These are phyloP conservation scores for Perccottus glenii DNA, from an alignment of 2,113 vertebrate species.

Conservation along the genomic window DNA sequence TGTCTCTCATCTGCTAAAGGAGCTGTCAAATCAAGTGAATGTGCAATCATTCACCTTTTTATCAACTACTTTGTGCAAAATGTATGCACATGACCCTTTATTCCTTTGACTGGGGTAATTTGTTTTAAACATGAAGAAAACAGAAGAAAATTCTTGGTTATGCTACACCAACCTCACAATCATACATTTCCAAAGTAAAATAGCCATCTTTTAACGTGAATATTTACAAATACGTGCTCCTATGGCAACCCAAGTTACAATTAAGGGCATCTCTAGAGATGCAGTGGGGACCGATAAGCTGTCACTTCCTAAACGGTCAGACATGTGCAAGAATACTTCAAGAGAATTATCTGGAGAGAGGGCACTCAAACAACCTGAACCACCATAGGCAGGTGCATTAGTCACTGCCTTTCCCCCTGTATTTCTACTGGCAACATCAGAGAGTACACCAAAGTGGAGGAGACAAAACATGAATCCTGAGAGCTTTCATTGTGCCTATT, in stretches of 20 bases:
- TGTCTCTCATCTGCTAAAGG: slow-evolving; percentile 39
- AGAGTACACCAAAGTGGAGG: not conserved
- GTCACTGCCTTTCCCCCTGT: not conserved
- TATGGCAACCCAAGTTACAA: slow-evolving; percentile 13
- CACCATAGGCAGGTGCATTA: not conserved
- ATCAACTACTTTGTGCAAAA: slow-evolving; percentile 12
- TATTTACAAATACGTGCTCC: not conserved
- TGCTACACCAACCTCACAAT: not conserved
- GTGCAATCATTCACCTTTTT: slow-evolving; percentile 27
- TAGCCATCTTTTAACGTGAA: not conserved
- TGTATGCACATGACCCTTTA: slow-evolving; percentile 6
- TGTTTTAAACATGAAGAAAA: slow-evolving; percentile 8
- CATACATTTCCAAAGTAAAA: not conserved
- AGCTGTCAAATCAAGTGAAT: slow-evolving; percentile 52
- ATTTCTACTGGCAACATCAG: slow-evolving; percentile 19
- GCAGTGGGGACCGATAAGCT: not conserved
- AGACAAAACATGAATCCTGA: slow-evolving; percentile 12
- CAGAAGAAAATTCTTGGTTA: not conserved
- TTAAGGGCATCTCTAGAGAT: not conserved
- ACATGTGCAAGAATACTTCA: slow-evolving; percentile 17
- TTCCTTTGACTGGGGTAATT: slow-evolving; percentile 21
- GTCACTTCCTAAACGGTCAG: not conserved
- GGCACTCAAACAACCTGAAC: not conserved
- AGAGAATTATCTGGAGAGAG: slow-evolving; percentile 1
- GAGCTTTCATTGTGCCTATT: not conserved